Evolutionary conservation across 2,113 vertebrate species (phyloP).

Genomic region (Sphaerodactylus townsendi): DNA sequence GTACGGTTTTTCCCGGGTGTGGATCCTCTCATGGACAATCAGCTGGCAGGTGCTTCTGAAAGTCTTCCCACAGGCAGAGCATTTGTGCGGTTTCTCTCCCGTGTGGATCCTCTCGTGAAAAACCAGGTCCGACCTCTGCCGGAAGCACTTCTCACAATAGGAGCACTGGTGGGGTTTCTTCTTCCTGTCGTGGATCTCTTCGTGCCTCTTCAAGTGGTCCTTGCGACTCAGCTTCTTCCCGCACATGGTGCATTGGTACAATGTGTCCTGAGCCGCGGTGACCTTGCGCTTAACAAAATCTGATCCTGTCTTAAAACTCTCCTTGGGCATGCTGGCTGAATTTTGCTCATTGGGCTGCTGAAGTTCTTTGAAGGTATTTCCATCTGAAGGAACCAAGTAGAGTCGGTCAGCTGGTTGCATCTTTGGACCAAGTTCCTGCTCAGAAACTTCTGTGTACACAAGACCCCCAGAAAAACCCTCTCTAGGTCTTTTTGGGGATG

Average conservation of each 20-base stretch:
- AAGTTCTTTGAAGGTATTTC: not conserved
- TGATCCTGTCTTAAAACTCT: not conserved
- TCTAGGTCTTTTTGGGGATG: not conserved
- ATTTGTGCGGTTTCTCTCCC: not conserved
- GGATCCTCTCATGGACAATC: not conserved
- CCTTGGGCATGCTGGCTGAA: not conserved
- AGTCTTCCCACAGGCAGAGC: not conserved
- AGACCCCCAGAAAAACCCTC: not conserved
- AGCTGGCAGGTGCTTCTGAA: not conserved
- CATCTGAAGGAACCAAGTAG: not conserved
- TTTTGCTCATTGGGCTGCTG: too few relatives aligned
- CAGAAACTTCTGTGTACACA: too few relatives aligned
- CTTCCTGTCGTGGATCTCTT: not conserved
- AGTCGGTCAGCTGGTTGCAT: too few relatives aligned
- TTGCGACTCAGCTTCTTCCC: not conserved
- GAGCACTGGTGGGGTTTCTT: not conserved
- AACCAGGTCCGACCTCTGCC: not conserved
- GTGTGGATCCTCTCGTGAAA: not conserved
- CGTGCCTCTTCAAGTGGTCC: not conserved
- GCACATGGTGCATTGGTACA: not conserved
- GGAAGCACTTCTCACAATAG: not conserved
- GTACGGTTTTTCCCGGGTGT: not conserved
- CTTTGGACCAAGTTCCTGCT: not conserved
- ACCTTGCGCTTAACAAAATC: not conserved
- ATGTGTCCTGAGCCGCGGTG: not conserved